A percentile compares a stretch with the other conserved stretches of the same genome.
These are phyloP conservation scores for Stomorhina lunata DNA, from an alignment of 2,888 invertebrate species.

Conservation along the genomic window DNA sequence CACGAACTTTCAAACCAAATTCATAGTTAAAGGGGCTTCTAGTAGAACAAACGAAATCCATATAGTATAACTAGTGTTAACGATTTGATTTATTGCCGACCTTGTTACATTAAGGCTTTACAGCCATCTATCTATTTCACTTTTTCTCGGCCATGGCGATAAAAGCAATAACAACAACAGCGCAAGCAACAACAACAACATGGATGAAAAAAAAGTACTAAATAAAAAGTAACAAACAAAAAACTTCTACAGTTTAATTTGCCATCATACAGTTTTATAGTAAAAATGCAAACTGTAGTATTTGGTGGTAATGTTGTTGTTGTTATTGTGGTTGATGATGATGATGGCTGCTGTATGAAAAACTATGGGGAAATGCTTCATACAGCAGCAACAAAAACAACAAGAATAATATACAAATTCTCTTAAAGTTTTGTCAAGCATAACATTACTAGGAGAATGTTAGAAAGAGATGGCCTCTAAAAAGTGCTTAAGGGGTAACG, in stretches of 20 bases:
- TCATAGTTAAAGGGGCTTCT: background rate
- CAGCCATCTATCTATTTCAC: conserved; percentile 79
- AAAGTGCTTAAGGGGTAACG: background rate
- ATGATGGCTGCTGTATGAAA: conserved; percentile 51
- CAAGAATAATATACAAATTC: conserved; percentile 39
- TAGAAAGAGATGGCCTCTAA: conserved; percentile 44
- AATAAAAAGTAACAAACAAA: background rate
- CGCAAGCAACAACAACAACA: conserved; percentile 18
- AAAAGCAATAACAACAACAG: conserved; percentile 61
- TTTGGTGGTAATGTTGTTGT: background rate
- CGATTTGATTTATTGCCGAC: conserved; percentile 79
- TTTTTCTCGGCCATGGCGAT: conserved; percentile 77
- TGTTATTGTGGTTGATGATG: conserved; percentile 19
- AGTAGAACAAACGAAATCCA: background rate
- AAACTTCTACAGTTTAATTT: conserved; percentile 23
- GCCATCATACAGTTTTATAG: conserved; percentile 52
- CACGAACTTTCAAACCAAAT: background rate
- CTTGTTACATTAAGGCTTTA: conserved; percentile 79
- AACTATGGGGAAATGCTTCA: conserved; percentile 32
- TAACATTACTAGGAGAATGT: background rate
- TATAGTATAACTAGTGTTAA: conserved; percentile 60
- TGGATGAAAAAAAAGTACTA: conserved; percentile 9
- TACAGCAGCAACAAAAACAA: conserved; percentile 4
- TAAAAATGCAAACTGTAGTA: conserved; percentile 13
- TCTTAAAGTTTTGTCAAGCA: conserved; percentile 31